These are phyloP conservation scores for Caenorhabditis zanzibari DNA, from an alignment of 2,888 invertebrate genomes.

Conservation along the genomic window DNA sequence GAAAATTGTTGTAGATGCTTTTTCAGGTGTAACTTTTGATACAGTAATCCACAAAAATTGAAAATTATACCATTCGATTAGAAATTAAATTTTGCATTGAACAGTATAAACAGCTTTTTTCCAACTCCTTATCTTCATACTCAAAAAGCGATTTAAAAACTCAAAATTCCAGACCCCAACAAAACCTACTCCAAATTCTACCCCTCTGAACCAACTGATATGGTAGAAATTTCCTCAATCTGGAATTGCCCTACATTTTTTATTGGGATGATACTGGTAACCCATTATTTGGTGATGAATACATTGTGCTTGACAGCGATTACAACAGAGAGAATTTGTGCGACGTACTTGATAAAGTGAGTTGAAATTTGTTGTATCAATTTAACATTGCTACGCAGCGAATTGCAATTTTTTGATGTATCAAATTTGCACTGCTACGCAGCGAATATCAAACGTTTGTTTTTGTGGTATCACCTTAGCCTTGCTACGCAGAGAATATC, in stretches of 20 bases:
- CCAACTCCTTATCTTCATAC: no score
- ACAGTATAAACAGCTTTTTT: no score
- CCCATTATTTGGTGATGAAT: conserved; percentile 7
- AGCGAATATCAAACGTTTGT: no score
- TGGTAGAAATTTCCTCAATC: neutral
- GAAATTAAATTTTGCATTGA: no score
- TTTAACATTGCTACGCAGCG: neutral
- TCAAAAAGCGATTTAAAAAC: neutral
- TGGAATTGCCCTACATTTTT: conserved; percentile 1
- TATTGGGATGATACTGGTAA: conserved; percentile 5
- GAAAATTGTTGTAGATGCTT: no score
- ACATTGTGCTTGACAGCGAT: neutral
- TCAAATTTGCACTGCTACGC: neutral
- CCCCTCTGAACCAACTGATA: neutral
- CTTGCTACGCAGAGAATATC: no score
- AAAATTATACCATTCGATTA: no score
- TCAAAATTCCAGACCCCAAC: neutral
- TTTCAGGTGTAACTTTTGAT: no score
- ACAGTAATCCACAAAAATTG: no score
- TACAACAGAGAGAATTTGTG: conserved; percentile 3
- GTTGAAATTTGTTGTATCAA: neutral
- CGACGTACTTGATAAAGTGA: conserved; percentile 11
- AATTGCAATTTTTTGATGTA: no score
- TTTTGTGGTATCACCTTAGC: no score
- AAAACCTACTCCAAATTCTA: conserved; percentile 9